phyloP scores from a whole-genome alignment of 2,797 vertebrate species.

The Enteromius mattozi region DNA sequence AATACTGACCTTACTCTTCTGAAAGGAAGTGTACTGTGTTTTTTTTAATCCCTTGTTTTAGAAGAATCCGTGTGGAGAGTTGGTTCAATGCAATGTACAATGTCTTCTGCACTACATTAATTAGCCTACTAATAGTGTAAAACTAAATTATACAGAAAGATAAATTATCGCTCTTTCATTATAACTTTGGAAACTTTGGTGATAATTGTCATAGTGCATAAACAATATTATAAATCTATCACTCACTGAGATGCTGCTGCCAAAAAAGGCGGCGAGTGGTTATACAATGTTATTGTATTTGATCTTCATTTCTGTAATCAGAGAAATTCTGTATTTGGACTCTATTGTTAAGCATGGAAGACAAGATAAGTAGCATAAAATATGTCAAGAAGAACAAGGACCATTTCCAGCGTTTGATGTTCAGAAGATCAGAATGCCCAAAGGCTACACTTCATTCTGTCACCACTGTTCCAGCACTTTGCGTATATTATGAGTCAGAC shows the following conservation, averaged over 20 bases:
- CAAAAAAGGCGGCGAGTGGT: not conserved
- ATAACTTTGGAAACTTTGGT: not conserved
- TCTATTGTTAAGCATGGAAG: slow-evolving; percentile 24
- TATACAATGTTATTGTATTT: slow-evolving; percentile 10
- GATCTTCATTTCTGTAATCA: slow-evolving; percentile 30
- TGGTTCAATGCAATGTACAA: not conserved
- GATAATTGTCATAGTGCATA: not conserved
- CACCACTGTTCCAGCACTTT: slow-evolving; percentile 21
- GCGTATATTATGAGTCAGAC: slow-evolving; percentile 17
- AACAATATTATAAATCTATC: not conserved
- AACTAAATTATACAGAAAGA: not conserved
- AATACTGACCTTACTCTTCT: too few relatives aligned
- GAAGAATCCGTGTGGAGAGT: not conserved
- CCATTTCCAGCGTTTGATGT: slow-evolving; percentile 36
- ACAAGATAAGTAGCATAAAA: slow-evolving; percentile 42
- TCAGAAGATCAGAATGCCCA: slow-evolving; percentile 33
- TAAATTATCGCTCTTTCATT: not conserved
- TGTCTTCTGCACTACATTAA: not conserved
- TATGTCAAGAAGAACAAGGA: slow-evolving; percentile 30
- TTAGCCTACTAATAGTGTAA: not conserved
- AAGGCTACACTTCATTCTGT: slow-evolving; percentile 41
- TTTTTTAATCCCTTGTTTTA: too few relatives aligned
- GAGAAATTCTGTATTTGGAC: slow-evolving; percentile 42
- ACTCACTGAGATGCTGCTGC: slow-evolving; percentile 16
- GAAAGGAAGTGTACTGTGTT: too few relatives aligned